These are phyloP conservation scores for Gallinago jamesoni DNA, from an alignment of 2,113 vertebrate genomes.

Conservation along the genomic window DNA sequence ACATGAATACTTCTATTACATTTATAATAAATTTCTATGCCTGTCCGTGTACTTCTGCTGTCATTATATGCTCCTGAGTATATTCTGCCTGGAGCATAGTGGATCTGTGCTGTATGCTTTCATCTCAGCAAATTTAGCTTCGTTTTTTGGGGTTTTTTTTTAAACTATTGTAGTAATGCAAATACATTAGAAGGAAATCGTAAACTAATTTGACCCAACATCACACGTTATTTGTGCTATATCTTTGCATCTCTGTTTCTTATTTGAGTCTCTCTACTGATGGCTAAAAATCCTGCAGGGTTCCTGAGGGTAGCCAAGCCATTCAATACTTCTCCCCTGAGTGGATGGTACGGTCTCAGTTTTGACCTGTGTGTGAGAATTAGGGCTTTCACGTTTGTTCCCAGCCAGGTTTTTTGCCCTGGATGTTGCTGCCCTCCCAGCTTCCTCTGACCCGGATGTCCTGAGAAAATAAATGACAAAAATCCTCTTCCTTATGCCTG, in stretches of 20 bases:
- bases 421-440: not conserved
- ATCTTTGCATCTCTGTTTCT: not conserved
- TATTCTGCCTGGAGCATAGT: not conserved
- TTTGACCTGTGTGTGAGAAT: accelerated
- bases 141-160: not conserved
- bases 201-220: not conserved
- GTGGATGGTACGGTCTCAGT: not conserved
- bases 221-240: not conserved
- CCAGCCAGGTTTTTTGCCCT: accelerated
- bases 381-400: not conserved
- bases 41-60: not conserved
- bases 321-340: not conserved
- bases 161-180: not conserved
- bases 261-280: not conserved
- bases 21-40: not conserved
- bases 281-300: not conserved
- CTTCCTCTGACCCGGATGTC: not conserved
- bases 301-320: not conserved
- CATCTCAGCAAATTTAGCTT: not conserved
- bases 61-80: not conserved
- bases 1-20: not conserved
- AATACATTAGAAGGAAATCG: not conserved
- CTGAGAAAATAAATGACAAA: not conserved
- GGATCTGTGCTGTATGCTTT: not conserved
- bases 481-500: not conserved